Evolutionary conservation across 2,888 invertebrate genomes (phyloP), one percentile per base, ranked within the genome.

Genomic region (Ectobius pallidus): DNA sequence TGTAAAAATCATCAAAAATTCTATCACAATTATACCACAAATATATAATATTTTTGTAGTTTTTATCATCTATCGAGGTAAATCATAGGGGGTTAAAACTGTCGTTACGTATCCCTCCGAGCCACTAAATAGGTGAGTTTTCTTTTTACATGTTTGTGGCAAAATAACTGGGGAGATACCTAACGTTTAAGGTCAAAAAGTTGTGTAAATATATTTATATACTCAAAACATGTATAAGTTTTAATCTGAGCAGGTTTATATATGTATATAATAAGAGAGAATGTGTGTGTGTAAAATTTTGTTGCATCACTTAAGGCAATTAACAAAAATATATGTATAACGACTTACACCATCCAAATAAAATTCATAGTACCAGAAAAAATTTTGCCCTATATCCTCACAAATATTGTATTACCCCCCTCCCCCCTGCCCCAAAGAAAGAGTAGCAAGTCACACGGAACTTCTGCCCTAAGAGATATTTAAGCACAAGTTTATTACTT

Each of bases 1-100:
- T 88, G 87, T 88, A 88, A 88, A 87, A 88, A 88, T 87, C 86
- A 87, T 88, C 87, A 86, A 88, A 88, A 87, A 87, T 86, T 87
- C 87, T 87, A 88, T 88, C 87, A 88, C 87, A 87, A 87, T 86
- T 79, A 79, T 79, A 78, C 78, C 79, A 79, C 63, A 79, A 78
- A 77, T 78, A 76, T 77, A 76, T 74, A 71, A 69, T 77, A 68
- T 74, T 72, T 42, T 75, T 70, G 58, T 75, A 69, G 67, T 70
- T 73, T 73, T 70, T 74, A 70, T 72, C 68, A 39, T 67, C 25
- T 73, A 70, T 73, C 55, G 70, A 73, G 73, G 70, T 73, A 77
- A 77, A 77, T 76, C 72, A 77, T 74, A 76, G 75, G 76, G 76
- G 75, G 73, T 72, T 75, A 75, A 75, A 75, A 75, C 30, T 61